Evolutionary conservation across 92 coral and sea anemone species (phyloP).

Genomic region (Palythoa caribaeorum): DNA sequence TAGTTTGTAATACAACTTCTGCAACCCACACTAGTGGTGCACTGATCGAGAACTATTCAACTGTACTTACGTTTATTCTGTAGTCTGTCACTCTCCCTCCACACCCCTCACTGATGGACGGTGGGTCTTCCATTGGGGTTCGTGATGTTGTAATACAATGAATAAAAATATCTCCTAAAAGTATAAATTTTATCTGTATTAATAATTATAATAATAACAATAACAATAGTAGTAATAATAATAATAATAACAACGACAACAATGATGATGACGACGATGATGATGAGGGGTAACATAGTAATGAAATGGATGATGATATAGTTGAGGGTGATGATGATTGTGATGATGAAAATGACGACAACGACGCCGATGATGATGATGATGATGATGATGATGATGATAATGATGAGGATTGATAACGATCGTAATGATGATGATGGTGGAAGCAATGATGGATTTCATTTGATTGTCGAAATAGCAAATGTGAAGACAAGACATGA

Average conservation of each 20-base stretch:
- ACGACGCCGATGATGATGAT: not conserved
- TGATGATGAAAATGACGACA: not conserved
- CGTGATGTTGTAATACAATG: constrained; percentile 93
- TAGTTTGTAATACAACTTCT: constrained; percentile 96
- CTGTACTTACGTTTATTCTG: constrained; percentile 86
- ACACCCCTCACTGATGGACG: constrained; percentile 97
- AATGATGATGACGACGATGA: not conserved
- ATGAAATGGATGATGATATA: not conserved
- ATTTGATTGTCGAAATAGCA: no score
- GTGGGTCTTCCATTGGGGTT: constrained; percentile 97
- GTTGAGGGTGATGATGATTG: not conserved
- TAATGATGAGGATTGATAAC: not conserved
- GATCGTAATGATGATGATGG: not conserved
- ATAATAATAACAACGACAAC: not conserved
- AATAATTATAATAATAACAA: not conserved
- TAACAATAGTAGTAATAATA: not conserved
- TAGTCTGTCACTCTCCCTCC: constrained; percentile 99
- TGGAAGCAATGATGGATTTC: no score
- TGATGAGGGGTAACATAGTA: not conserved
- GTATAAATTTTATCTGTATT: not conserved
- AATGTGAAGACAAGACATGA: no score
- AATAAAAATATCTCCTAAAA: constrained; percentile 90
- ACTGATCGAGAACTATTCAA: not conserved
- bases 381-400: not conserved
- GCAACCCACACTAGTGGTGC: constrained; percentile 66